These are phyloP conservation scores for Lacerta agilis DNA, from an alignment of 2,797 vertebrate species.

Conservation along the genomic window DNA sequence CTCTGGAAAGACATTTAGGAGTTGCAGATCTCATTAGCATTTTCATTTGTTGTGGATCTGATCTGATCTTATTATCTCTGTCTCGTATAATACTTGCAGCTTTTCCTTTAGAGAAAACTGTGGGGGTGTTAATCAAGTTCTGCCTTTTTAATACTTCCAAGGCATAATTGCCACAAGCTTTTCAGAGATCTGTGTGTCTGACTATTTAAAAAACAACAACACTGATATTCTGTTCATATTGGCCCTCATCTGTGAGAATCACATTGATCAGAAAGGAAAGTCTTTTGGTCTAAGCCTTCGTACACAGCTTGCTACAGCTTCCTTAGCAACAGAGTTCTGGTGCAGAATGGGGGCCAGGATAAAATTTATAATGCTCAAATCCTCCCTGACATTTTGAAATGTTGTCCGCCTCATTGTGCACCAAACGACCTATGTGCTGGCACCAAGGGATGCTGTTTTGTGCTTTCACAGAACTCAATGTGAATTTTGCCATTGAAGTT, in stretches of 20 bases:
- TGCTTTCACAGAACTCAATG: neutral
- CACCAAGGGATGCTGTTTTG: neutral
- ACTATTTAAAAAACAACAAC: constrained; percentile 56
- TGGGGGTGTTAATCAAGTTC: constrained; percentile 40
- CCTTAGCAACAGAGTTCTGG: constrained; percentile 70
- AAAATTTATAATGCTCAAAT: constrained; percentile 58
- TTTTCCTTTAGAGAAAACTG: constrained; percentile 42
- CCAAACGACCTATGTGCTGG: constrained; percentile 23
- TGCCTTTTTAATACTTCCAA: constrained; percentile 37
- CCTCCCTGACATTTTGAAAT: constrained; percentile 68
- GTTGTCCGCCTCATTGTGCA: constrained; percentile 36
- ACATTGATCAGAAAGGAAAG: constrained; percentile 60
- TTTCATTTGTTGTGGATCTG: constrained; percentile 57
- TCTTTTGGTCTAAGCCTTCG: constrained; percentile 59
- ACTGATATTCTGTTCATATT: constrained; percentile 58
- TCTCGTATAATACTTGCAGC: constrained; percentile 51
- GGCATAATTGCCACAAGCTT: constrained; percentile 29
- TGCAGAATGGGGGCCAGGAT: constrained; percentile 54
- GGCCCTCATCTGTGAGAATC: constrained; percentile 54
- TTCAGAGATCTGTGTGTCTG: constrained; percentile 56
- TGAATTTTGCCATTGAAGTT: neutral
- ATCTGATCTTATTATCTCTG: constrained; percentile 32
- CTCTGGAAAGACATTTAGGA: constrained; percentile 32
- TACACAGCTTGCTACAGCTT: constrained; percentile 59
- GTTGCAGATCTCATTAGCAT: constrained; percentile 46